Evolutionary conservation across 2,797 vertebrate genomes (phyloP), one percentile per base, ranked within the genome.

Genomic region (Cetoscarus ocellatus): DNA sequence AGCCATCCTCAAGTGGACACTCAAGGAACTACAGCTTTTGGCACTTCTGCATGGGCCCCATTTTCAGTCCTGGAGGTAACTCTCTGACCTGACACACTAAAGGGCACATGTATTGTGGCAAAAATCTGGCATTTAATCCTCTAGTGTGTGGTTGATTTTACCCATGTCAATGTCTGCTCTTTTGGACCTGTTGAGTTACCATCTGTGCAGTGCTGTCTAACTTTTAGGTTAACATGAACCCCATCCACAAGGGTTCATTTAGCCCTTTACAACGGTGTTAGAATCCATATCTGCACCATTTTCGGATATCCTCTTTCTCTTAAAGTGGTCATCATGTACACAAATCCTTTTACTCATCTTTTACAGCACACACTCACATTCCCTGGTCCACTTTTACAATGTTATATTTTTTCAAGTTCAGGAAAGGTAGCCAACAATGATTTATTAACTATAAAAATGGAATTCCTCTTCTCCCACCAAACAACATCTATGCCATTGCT

Each of bases 211-310:
- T 8, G 64, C 47, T 61, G 14, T 50, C 7, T 0, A 40, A 34
- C 58, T 50, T 35, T 83, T 56, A 44, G 34, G 49, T 61, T 59
- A 63, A 70, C 62, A 58, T 50, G 5, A 70, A 61, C 62, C 13
- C 18, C 62, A 44, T 73, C 50, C 61, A 60, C 58, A 63, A 56
- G 52, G 54, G 48, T 43, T 54, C 50, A 53, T 54, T 77, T 86
- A 86, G 86, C 86, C 89, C 86, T 86, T 88, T 39, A 68, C 60
- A 68, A 15, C 14, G 61, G 62, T 82, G 62, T 8, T 53, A 45
- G 13, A 57, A 52, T 36, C 36, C 61, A 60, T 38, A 70, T 77
- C 48, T 27, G 35, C 75, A 52, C 51, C 51, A 73, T 12, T 27
- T 48, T 71, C n/a, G 49, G 48, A 58, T 42, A 67, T 65, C 75